Conservation (phyloP, 2,113 vertebrate species). For the Delphinapterus leucas region DNA sequence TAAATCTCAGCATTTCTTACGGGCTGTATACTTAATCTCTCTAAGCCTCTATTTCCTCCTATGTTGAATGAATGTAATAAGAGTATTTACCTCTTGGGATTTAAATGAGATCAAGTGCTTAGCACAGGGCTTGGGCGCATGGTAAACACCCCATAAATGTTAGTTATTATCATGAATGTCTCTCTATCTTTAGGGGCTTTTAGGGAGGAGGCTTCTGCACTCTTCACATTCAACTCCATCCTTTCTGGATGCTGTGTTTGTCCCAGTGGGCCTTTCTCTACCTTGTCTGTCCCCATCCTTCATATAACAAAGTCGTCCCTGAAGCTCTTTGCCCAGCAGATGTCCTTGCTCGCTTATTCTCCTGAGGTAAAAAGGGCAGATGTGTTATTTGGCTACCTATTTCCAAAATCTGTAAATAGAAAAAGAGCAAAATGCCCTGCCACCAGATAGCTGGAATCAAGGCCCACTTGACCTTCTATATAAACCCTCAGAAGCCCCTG, state of each 20-base stretch:
- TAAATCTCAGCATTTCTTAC: slow-evolving; percentile 37
- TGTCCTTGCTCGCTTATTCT: background rate
- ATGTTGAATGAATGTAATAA: slow-evolving; percentile 39
- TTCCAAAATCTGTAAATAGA: slow-evolving; percentile 26
- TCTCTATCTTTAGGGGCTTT: slow-evolving; percentile 53
- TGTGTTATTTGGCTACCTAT: background rate
- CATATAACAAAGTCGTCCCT: background rate
- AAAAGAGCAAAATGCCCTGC: background rate
- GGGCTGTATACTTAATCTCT: slow-evolving; percentile 40
- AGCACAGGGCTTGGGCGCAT: slow-evolving; percentile 6
- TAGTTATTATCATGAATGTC: slow-evolving; percentile 16
- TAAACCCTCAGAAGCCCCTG: background rate
- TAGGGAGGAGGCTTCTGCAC: background rate
- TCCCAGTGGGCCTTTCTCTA: background rate
- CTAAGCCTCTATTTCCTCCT: slow-evolving; percentile 57
- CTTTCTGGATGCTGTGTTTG: background rate
- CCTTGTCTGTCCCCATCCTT: background rate
- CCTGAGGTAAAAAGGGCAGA: background rate
- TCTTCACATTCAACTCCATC: background rate
- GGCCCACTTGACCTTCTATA: slow-evolving; percentile 1
- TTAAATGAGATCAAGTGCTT: slow-evolving; percentile 67
- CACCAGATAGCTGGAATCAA: background rate
- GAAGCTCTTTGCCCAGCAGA: background rate
- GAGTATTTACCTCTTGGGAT: slow-evolving; percentile 58
- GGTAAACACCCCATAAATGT: slow-evolving; percentile 65